phyloP scores from a whole-genome alignment of 92 coral and sea anemone species.

The Diadumene lineata region DNA sequence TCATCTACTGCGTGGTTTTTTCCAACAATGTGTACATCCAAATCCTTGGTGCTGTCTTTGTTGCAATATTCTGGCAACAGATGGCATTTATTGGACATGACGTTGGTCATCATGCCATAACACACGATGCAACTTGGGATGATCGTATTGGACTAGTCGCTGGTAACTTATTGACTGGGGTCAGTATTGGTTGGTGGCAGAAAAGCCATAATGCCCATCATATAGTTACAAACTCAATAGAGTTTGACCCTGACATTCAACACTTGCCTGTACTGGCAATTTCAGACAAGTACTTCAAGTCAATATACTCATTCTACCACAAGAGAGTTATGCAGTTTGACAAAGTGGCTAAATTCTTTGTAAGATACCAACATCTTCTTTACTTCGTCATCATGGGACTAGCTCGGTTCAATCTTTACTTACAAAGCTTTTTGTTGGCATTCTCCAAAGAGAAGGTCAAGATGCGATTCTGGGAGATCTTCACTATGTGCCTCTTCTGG shows the following conservation, averaged over 20 bases:
- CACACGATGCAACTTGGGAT: conserved; percentile 72
- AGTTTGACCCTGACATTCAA: conserved; percentile 96
- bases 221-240: conserved; percentile 95
- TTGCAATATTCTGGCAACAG: conserved; percentile 98
- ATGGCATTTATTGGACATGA: conserved; percentile 97
- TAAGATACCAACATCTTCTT: conserved; percentile 79
- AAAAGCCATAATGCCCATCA: conserved; percentile 97
- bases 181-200: conserved; percentile 99
- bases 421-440: conserved; percentile 82
- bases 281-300: conserved; percentile 95
- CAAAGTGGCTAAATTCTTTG: conserved; percentile 79
- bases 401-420: conserved; percentile 87
- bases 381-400: conserved; percentile 91
- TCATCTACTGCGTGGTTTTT: conserved; percentile 79
- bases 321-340: conserved; percentile 75
- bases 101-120: conserved; percentile 86
- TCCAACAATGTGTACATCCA: conserved; percentile 62
- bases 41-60: conserved; percentile 60
- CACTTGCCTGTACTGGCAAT: conserved; percentile 95
- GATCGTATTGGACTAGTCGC: conserved; percentile 75
- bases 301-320: conserved; percentile 83
- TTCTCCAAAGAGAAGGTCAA: conserved; percentile 58
- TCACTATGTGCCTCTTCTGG: conserved; percentile 84
- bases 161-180: conserved; percentile 89
- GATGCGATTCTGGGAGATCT: conserved; percentile 56